Conservation (phyloP, 1,140 invertebrate genomes). For the Meteorus sp. region DNA sequence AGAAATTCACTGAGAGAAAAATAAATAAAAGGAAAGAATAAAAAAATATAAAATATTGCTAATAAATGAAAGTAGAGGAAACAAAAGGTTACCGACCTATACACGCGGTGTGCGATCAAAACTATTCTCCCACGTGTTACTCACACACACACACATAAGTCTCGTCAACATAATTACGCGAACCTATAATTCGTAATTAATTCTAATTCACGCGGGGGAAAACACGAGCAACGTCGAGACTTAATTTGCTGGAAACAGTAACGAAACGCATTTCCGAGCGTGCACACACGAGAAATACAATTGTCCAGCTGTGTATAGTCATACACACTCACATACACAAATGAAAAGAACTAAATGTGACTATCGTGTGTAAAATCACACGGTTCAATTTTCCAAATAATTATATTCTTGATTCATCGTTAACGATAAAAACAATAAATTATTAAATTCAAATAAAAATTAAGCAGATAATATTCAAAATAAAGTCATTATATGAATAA, state of each 20-base stretch:
- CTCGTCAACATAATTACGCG: constrained; percentile 27
- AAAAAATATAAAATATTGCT: no score
- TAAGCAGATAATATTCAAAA: no score
- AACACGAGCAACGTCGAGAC: constrained; percentile 11
- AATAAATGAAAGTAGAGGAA: no score
- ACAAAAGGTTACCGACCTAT: constrained; percentile 19
- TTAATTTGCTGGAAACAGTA: constrained; percentile 28
- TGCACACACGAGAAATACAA: background rate
- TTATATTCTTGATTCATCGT: no score
- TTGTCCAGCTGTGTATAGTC: constrained; percentile 1
- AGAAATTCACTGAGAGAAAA: no score
- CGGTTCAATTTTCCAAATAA: constrained; percentile 1
- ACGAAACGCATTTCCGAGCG: constrained; percentile 25
- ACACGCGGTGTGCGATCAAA: background rate
- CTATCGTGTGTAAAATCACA: constrained; percentile 1
- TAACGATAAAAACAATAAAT: no score
- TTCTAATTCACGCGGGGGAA: constrained; percentile 27
- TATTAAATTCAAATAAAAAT: no score
- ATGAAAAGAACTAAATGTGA: background rate
- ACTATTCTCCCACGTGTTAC: constrained; percentile 30
- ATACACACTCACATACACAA: background rate
- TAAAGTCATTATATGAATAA: no score
- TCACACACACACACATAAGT: no score
- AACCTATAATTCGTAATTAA: constrained; percentile 34
- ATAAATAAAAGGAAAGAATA: no score